phyloP scores from a whole-genome alignment of 2,888 invertebrate species.

The Yponomeuta malinellus region DNA sequence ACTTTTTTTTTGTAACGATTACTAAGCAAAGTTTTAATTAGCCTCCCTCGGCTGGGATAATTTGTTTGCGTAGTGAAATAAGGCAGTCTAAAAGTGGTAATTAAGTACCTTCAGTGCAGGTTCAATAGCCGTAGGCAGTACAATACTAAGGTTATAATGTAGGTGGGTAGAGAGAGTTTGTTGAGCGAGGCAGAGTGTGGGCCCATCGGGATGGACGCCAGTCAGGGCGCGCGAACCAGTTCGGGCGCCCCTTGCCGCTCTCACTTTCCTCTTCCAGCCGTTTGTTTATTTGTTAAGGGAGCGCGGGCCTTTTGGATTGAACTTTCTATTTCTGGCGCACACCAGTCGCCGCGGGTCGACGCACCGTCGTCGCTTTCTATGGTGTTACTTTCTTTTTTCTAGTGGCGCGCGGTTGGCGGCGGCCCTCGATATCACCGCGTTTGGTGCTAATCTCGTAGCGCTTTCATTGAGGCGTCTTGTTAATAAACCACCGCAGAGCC shows the following conservation, averaged over 20 bases:
- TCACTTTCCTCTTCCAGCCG: conserved; percentile 65
- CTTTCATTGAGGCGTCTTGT: conserved; percentile 29
- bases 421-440: conserved; percentile 35
- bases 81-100: neutral
- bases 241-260: conserved; percentile 49
- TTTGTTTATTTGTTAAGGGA: conserved; percentile 72
- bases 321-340: conserved; percentile 73
- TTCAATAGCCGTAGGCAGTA: neutral
- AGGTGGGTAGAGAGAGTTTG: neutral
- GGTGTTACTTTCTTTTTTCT: conserved; percentile 70
- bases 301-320: conserved; percentile 56
- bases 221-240: conserved; percentile 24
- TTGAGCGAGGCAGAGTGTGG: neutral
- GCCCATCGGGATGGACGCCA: conserved; percentile 16
- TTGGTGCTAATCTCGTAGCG: conserved; percentile 44
- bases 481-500: conserved; percentile 20
- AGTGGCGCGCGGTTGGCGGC: conserved; percentile 40
- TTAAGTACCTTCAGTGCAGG: too few relatives aligned
- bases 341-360: conserved; percentile 64
- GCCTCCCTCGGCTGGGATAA: neutral
- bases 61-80: neutral
- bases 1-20: neutral
- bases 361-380: conserved; percentile 67
- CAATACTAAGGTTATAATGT: neutral
- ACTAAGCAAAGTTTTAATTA: neutral